Evolutionary conservation across 2,797 vertebrate species (phyloP).

Genomic region (Rhabdomys pumilio): DNA sequence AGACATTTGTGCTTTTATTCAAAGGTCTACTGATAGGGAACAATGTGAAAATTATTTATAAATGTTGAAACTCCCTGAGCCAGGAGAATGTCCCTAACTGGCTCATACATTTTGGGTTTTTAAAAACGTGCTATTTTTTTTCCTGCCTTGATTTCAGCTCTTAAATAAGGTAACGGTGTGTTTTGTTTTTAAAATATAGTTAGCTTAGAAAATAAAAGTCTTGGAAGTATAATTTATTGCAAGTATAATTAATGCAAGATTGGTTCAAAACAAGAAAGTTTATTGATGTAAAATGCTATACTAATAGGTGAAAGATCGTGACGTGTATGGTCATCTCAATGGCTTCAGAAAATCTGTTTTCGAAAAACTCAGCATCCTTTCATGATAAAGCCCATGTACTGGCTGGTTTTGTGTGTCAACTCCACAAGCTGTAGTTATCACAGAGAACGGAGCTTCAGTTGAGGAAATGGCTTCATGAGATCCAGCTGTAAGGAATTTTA

Average conservation of each 20-base stretch:
- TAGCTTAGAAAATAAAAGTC: conserved; percentile 44
- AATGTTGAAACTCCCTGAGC: neutral
- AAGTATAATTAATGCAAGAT: conserved; percentile 28
- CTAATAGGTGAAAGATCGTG: conserved; percentile 19
- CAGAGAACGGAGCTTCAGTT: no score
- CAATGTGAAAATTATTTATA: conserved; percentile 5
- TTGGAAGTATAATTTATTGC: neutral
- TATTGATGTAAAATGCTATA: neutral
- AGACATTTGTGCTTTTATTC: neutral
- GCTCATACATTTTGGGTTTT: conserved; percentile 28
- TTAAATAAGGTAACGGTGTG: neutral
- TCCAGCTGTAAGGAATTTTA: no score
- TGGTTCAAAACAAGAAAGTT: neutral
- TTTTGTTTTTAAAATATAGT: neutral
- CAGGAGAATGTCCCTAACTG: neutral
- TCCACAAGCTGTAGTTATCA: no score
- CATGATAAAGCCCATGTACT: neutral
- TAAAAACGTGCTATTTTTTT: conserved; percentile 1
- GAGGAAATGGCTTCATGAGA: no score
- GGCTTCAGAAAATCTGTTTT: conserved; percentile 24
- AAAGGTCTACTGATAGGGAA: conserved; percentile 8
- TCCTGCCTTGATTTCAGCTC: neutral
- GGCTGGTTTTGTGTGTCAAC: no score
- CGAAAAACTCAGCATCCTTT: conserved; percentile 21
- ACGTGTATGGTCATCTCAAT: neutral